These are phyloP conservation scores for Cololabis saira DNA, from an alignment of 2,113 vertebrate species.

Conservation along the genomic window DNA sequence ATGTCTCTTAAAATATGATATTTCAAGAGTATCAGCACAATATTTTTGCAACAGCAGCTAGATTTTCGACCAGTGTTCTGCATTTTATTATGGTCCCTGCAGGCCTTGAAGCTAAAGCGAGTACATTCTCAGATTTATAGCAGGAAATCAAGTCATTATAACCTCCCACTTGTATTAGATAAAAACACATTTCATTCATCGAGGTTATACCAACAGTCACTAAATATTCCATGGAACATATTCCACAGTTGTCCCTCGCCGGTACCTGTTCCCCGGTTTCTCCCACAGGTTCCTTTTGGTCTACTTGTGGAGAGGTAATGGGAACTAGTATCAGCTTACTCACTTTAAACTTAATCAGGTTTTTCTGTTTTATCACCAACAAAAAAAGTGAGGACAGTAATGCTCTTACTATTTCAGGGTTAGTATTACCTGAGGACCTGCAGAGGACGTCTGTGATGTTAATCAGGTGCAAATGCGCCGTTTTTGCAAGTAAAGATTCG, in stretches of 20 bases:
- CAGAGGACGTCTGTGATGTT: too few relatives aligned
- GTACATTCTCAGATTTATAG: constrained; percentile 13
- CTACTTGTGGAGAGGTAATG: too few relatives aligned
- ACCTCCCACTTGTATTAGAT: constrained; percentile 13
- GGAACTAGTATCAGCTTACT: too few relatives aligned
- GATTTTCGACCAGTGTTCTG: constrained; percentile 4
- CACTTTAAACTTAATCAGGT: too few relatives aligned
- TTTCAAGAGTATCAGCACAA: not conserved
- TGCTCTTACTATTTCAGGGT: too few relatives aligned
- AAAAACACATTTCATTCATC: constrained; percentile 11
- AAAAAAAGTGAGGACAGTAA: too few relatives aligned
- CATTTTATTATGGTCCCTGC: constrained; percentile 20
- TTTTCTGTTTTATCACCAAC: too few relatives aligned
- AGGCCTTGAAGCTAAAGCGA: constrained; percentile 19
- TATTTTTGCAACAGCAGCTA: constrained; percentile 5
- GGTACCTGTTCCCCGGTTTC: constrained; percentile 12
- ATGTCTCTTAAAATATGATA: constrained; percentile 12
- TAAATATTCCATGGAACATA: constrained; percentile 1
- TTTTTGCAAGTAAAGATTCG: too few relatives aligned
- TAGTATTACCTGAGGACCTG: too few relatives aligned
- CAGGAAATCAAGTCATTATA: constrained; percentile 28
- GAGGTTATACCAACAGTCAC: not conserved
- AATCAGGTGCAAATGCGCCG: too few relatives aligned
- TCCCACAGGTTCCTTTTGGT: constrained; percentile 6
- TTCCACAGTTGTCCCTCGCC: constrained; percentile 37